Evolutionary conservation across 2,888 invertebrate genomes (phyloP), one percentile per base, ranked within the genome.

Genomic region (Podotricha telesiphe): DNA sequence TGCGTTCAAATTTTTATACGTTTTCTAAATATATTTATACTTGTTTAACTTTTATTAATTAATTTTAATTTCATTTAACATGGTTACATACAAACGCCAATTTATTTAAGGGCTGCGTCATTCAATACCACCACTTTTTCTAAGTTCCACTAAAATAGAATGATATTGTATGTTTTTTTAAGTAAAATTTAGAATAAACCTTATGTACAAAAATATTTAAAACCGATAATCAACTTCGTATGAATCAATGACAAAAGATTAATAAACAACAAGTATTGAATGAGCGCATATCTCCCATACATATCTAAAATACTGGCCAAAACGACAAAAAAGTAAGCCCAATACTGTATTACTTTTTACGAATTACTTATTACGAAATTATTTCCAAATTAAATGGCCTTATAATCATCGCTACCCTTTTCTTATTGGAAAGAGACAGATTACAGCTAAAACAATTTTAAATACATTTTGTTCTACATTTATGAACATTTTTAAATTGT

Each of bases 21-120:
- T n/a, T n/a, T n/a, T n/a, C n/a, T n/a, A n/a, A n/a, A n/a, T n/a
- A n/a, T n/a, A n/a, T n/a, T n/a, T 11, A 59, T 28, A 45, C 10
- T 59, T 40, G 58, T 58, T 59, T 45, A 59, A 58, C 8, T 22
- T 59, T 45, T 22, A 59, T 59, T 45, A 22, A 59, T 45, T 59
- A 59, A 42, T 13, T n/a, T 45, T 59, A n/a, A 45, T 11, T 59
- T 59, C 22, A 28, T 59, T 45, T 45, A 17, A 59, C 59, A 42
- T 22, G 45, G 22, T 45, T 59, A 59, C 42, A 59, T 59, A 59
- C 28, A 59, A 40, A 58, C 42, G 42, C 42, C 22, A 58, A 22
- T 15, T 8, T 22, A 42, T 40, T n/a, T 4, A 13, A n/a, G n/a
- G 6, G 17, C 22, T 59, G 42, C 59, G 45, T 59, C 45, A 45